Evolutionary conservation across 2,888 invertebrate species (phyloP), one percentile per base, ranked within the genome.

Genomic region (Eristalis intricaria): DNA sequence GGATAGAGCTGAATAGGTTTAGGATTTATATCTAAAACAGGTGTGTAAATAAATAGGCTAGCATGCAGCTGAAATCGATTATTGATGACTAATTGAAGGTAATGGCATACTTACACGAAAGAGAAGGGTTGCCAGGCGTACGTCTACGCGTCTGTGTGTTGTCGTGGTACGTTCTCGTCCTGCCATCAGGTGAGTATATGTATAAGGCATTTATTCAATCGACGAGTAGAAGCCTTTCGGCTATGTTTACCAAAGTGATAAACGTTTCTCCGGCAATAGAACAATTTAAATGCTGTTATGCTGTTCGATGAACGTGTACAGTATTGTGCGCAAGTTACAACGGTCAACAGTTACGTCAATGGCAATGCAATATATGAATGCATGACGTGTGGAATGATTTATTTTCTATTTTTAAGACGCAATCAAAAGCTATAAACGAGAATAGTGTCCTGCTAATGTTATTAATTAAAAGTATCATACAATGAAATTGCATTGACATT

Each of bases 51-150:
- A 56, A 38, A 63, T 29, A 64, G 63, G 23, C 64, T 63, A 22
- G 63, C 74, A 61, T 81, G 81, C 81, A 75, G 38, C 23, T 66
- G 73, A 43, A 74, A 75, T 81, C 63, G 81, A 81, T 75, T 81
- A 76, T 71, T 75, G 76, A 82, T 76, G 76, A 76, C 76, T 81
- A 75, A 61, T 76, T 76, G 60, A 70, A 23, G 64, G 26, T 64
- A 60, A 58, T 71, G 32, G 73, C 66, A 74, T 38, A n/a, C 35
- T 56, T 65, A 38, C 70, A 56, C 43, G 64, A 19, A 35, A 58
- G 26, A 23, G n/a, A 23, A 74, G 74, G 74, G 50, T 40, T 81
- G 64, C n/a, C 74, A 58, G 32, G 38, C 43, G 38, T 10, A 19
- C 35, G 56, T 23, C 40, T 32, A 43, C 58, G 13, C 13, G 43